phyloP scores from a whole-genome alignment of 53 echinoderm and acorn worm genomes.

The Temnopleurus reevesii region DNA sequence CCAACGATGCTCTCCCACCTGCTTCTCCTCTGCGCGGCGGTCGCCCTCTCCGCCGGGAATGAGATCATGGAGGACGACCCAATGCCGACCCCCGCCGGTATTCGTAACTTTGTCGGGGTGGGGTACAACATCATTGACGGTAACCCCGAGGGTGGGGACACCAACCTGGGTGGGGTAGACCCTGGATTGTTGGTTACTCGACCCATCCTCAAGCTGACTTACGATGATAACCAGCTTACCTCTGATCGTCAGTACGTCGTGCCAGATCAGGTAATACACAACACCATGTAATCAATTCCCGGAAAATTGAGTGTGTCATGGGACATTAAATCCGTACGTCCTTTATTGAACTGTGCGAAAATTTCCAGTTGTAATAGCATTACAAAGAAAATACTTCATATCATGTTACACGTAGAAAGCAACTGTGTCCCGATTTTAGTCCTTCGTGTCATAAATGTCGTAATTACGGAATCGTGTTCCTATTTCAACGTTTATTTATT shows the following conservation, averaged over 20 bases:
- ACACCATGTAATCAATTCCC: too few relatives aligned
- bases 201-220: constrained; percentile 67
- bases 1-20: background rate
- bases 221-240: constrained; percentile 38
- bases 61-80: background rate
- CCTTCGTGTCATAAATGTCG: too few relatives aligned
- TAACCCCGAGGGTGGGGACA: constrained; percentile 72
- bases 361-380: too few relatives aligned
- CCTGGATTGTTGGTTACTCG: constrained; percentile 72
- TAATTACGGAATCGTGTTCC: too few relatives aligned
- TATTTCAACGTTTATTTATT: too few relatives aligned
- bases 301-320: too few relatives aligned
- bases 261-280: constrained; percentile 48
- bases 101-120: constrained; percentile 59
- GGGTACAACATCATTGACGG: constrained; percentile 75
- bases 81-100: constrained; percentile 18
- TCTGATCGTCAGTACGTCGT: constrained; percentile 15
- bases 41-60: background rate
- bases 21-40: background rate
- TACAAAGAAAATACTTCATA: too few relatives aligned
- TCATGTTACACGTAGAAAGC: too few relatives aligned
- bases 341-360: too few relatives aligned
- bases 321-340: too few relatives aligned
- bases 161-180: constrained; percentile 63
- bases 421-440: too few relatives aligned